phyloP scores from a whole-genome alignment of 2,113 vertebrate genomes.

The Atractosteus spatula region DNA sequence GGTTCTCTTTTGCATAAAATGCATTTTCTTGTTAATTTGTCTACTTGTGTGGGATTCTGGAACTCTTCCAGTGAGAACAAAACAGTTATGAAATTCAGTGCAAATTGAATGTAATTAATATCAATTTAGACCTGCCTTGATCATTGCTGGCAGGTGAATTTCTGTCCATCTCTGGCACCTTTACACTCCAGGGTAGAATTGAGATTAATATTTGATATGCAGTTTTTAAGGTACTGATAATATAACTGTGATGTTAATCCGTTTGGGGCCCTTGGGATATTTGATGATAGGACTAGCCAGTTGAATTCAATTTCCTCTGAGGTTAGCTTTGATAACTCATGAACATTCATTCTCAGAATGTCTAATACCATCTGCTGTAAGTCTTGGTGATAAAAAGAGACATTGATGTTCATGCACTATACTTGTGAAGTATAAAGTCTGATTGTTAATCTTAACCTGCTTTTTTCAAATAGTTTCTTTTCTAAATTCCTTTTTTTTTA shows the following conservation, averaged over 20 bases:
- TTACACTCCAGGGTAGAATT: neutral
- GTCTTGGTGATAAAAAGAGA: too few species aligned
- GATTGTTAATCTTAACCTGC: too few species aligned
- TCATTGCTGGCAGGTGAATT: slow-evolving; percentile 5
- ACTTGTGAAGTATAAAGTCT: too few species aligned
- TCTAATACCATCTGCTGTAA: too few species aligned
- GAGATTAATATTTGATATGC: neutral
- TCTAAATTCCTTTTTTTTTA: too few species aligned
- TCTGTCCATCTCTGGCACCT: neutral
- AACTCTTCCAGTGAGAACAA: neutral
- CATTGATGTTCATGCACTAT: too few species aligned
- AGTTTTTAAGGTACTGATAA: neutral
- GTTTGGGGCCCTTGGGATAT: neutral
- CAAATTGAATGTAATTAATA: slow-evolving; percentile 5
- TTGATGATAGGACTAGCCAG: neutral
- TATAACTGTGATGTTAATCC: neutral
- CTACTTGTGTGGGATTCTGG: neutral
- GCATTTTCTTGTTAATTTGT: too few species aligned
- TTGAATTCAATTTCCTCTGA: neutral
- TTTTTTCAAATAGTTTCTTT: too few species aligned
- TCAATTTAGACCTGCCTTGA: slow-evolving; percentile 4
- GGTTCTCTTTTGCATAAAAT: too few species aligned
- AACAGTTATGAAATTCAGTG: neutral
- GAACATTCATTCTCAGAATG: too few species aligned
- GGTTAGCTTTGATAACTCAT: neutral